These are phyloP conservation scores for Kryptopterus vitreolus DNA, from an alignment of 2,797 vertebrate genomes.

Conservation along the genomic window DNA sequence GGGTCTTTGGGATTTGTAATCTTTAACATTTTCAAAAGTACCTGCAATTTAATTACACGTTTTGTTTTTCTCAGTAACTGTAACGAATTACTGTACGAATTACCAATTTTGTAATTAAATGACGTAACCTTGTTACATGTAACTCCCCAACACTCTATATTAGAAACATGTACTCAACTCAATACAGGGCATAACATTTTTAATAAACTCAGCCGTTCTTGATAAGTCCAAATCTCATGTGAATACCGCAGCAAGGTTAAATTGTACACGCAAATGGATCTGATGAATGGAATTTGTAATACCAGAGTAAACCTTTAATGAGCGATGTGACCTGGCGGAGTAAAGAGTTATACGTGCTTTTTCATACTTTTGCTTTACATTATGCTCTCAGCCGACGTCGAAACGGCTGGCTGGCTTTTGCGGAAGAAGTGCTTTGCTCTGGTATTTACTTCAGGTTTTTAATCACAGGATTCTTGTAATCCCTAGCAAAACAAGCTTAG, in stretches of 20 bases:
- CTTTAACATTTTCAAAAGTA: too few relatives aligned
- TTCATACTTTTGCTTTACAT: constrained; percentile 17
- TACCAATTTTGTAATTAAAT: too few relatives aligned
- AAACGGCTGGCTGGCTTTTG: not conserved
- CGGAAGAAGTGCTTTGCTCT: not conserved
- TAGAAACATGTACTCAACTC: too few relatives aligned
- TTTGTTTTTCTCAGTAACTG: too few relatives aligned
- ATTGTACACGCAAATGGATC: not conserved
- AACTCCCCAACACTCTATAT: too few relatives aligned
- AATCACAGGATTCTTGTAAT: constrained; percentile 55
- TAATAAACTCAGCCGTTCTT: not conserved
- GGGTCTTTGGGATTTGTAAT: too few relatives aligned
- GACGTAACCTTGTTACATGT: too few relatives aligned
- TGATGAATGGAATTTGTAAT: not conserved
- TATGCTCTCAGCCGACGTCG: not conserved
- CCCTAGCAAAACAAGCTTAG: constrained; percentile 37
- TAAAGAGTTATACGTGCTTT: constrained; percentile 12
- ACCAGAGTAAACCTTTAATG: not conserved
- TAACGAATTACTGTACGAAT: too few relatives aligned
- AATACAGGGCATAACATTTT: not conserved
- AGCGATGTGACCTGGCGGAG: constrained; percentile 24
- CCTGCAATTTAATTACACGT: too few relatives aligned
- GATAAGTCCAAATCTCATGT: not conserved
- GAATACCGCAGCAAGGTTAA: constrained; percentile 9
- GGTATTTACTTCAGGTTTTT: constrained; percentile 38